Percentiles rank a stretch among this genome's conserved stretches.
These are phyloP conservation scores for Streblospio benedicti DNA, from an alignment of 1,140 invertebrate genomes.

Conservation along the genomic window DNA sequence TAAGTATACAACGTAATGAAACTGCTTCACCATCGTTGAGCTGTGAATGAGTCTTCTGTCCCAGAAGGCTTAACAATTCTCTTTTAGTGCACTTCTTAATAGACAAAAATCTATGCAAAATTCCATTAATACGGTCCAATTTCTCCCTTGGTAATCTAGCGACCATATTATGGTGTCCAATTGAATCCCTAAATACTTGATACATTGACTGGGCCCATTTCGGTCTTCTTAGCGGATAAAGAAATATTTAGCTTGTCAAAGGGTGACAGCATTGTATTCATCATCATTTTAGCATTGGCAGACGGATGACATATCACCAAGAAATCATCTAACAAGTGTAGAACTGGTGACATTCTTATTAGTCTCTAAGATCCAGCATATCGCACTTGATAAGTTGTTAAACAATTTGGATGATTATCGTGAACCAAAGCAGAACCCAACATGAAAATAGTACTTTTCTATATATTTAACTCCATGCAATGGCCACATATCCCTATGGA, in stretches of 20 bases:
- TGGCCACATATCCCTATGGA: not conserved
- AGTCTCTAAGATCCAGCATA: not conserved
- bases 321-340: constrained; percentile 1
- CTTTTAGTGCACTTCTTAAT: not conserved
- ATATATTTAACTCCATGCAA: not conserved
- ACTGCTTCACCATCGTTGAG: constrained; percentile 52
- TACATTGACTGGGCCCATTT: no score
- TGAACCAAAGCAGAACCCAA: not conserved
- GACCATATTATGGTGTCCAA: not conserved
- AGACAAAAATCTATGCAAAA: not conserved
- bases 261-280: no score
- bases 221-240: no score
- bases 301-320: not conserved
- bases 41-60: constrained; percentile 5
- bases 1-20: constrained; percentile 27
- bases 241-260: no score
- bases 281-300: not conserved
- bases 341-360: not conserved
- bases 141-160: not conserved
- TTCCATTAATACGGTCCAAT: not conserved
- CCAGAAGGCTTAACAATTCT: not conserved
- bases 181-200: not conserved
- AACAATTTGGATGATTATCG: not conserved
- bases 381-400: not conserved
- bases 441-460: not conserved